Evolutionary conservation across 2,888 invertebrate genomes (phyloP).

Genomic region (Deroplatys truncata): DNA sequence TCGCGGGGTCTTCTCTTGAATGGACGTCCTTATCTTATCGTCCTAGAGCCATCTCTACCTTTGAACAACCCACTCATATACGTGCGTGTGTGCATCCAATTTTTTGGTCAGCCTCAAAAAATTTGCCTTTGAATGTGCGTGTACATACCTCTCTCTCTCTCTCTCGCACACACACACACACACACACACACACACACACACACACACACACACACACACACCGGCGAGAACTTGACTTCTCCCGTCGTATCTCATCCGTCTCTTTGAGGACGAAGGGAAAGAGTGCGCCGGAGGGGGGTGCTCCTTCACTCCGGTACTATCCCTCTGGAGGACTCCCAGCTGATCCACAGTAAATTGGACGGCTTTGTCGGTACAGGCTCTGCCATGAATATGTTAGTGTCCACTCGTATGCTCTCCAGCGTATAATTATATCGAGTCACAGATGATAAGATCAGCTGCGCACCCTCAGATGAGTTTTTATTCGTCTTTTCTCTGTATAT

Average conservation of each 20-base stretch:
- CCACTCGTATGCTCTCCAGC: neutral
- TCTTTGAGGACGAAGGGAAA: neutral
- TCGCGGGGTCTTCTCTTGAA: neutral
- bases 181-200: too few species aligned
- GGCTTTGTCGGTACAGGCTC: constrained; percentile 18
- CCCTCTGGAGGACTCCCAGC: constrained; percentile 11
- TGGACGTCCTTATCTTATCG: neutral
- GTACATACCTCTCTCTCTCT: neutral
- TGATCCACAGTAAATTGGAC: constrained; percentile 24
- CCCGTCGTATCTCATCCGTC: neutral
- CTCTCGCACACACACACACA: too few species aligned
- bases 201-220: too few species aligned
- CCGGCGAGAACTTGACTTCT: neutral
- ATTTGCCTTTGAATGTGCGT: constrained; percentile 8
- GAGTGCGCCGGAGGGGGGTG: neutral
- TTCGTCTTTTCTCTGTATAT: neutral
- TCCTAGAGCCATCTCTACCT: neutral
- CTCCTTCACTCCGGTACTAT: neutral
- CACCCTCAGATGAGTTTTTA: neutral
- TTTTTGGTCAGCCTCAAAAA: constrained; percentile 12
- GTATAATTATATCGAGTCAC: neutral
- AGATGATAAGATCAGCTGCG: neutral
- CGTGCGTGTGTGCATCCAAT: neutral
- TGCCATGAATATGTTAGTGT: constrained; percentile 2
- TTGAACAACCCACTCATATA: neutral